phyloP scores from a whole-genome alignment of 2,797 vertebrate genomes.

The Hypotaenidia philippensis region DNA sequence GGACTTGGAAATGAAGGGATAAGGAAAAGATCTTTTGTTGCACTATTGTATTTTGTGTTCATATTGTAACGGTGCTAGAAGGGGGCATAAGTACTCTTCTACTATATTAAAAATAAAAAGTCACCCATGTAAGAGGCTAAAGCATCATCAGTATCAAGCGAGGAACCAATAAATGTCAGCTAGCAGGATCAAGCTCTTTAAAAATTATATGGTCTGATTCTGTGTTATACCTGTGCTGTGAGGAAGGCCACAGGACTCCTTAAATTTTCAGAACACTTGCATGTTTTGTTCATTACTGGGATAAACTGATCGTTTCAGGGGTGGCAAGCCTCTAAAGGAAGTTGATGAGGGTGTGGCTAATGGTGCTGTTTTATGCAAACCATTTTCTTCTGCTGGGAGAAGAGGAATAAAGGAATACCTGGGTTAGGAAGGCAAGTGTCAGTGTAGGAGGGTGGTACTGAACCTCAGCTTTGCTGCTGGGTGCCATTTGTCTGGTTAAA shows the following conservation, averaged over 20 bases:
- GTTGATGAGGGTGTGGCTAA: not conserved
- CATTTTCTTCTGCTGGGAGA: not conserved
- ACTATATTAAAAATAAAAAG: not conserved
- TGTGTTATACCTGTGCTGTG: not conserved
- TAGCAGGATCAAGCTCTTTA: not conserved
- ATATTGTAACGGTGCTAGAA: not conserved
- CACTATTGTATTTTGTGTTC: not conserved
- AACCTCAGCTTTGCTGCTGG: not conserved
- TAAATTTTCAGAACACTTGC: not conserved
- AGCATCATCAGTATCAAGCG: not conserved
- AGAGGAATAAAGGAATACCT: not conserved
- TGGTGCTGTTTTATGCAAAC: not conserved
- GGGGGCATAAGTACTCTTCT: not conserved
- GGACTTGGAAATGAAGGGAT: not conserved
- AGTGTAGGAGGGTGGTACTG: accelerated
- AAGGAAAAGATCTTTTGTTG: not conserved
- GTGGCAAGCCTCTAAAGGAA: not conserved
- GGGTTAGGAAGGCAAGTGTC: not conserved
- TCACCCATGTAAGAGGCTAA: not conserved
- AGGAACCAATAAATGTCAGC: not conserved
- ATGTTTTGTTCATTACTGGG: not conserved
- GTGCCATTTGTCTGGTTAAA: not conserved
- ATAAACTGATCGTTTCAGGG: not conserved
- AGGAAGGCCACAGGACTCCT: not conserved
- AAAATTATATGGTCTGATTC: not conserved